Percentiles rank a stretch among this genome's conserved stretches.
Evolutionary conservation across 2,113 vertebrate species (phyloP).

Genomic region (Bos indicus): DNA sequence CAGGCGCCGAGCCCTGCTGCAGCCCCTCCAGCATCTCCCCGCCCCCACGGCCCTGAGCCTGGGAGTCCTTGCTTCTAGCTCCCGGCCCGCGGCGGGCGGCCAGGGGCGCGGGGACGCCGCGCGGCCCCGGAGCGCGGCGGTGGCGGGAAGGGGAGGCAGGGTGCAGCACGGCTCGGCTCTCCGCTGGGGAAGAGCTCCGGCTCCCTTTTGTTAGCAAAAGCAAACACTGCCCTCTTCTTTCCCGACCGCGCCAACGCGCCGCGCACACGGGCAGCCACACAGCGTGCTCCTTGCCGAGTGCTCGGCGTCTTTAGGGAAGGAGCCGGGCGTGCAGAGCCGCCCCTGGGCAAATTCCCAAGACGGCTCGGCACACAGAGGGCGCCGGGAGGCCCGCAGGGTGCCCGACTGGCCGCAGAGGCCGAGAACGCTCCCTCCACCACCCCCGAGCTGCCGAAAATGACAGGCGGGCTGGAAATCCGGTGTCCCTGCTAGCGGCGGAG

Average conservation of each 20-base stretch:
- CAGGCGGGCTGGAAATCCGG: background rate
- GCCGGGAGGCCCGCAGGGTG: conserved; percentile 38
- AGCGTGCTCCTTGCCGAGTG: conserved; percentile 20
- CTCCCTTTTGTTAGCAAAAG: conserved; percentile 75
- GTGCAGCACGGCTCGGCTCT: conserved; percentile 39
- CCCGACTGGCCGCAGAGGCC: conserved; percentile 52
- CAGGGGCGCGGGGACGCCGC: background rate
- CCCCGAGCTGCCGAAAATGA: background rate
- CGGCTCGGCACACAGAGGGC: background rate
- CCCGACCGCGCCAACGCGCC: conserved; percentile 70
- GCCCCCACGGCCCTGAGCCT: background rate
- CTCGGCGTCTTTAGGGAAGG: conserved; percentile 23
- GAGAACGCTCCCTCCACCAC: background rate
- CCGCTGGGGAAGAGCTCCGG: conserved; percentile 40
- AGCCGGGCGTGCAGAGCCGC: conserved; percentile 19
- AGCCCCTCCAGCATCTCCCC: conserved; percentile 19
- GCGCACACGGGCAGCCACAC: conserved; percentile 47
- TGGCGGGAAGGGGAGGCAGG: conserved; percentile 57
- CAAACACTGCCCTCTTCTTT: conserved; percentile 81
- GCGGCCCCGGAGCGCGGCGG: background rate
- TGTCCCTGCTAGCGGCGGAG: background rate
- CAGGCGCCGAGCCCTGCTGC: conserved; percentile 37
- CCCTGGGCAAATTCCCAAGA: conserved; percentile 35
- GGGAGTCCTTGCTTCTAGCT: background rate
- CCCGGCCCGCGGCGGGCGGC: background rate